A percentile compares a stretch with the other conserved stretches of the same genome.
These are phyloP conservation scores for Sarcophaga bullata DNA, from an alignment of 1,140 invertebrate genomes.

Conservation along the genomic window DNA sequence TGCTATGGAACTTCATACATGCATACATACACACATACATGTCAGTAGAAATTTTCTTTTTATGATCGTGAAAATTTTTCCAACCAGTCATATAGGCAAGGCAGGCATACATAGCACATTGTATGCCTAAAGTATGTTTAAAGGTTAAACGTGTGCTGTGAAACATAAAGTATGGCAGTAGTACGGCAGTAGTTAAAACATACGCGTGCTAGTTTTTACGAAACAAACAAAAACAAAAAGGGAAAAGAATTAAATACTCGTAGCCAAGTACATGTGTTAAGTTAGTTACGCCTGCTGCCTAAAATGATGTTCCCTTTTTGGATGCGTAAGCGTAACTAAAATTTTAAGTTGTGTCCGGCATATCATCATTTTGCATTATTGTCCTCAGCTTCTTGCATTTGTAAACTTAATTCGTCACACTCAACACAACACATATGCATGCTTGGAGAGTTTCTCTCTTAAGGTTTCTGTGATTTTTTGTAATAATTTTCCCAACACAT, in stretches of 20 bases:
- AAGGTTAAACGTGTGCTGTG: background rate
- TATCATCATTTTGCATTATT: background rate
- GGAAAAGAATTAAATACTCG: background rate
- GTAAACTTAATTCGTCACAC: no score
- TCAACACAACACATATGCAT: no score
- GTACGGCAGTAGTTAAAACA: background rate
- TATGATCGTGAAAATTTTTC: constrained; percentile 18
- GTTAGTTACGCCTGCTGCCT: constrained; percentile 23
- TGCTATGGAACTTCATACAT: background rate
- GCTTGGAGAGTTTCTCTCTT: no score
- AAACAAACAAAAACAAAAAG: background rate
- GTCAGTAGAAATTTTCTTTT: background rate
- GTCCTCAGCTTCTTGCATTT: background rate
- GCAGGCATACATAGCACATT: background rate
- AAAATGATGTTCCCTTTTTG: background rate
- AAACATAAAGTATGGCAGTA: background rate
- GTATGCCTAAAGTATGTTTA: background rate
- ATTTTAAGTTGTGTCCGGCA: background rate
- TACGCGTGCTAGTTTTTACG: background rate
- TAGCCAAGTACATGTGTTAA: background rate
- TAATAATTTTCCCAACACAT: background rate
- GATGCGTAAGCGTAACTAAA: constrained; percentile 18
- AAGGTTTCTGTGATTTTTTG: no score
- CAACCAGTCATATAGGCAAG: background rate
- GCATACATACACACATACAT: no score